Evolutionary conservation across 2,797 vertebrate species (phyloP).

Genomic region (Graptemys geographica): DNA sequence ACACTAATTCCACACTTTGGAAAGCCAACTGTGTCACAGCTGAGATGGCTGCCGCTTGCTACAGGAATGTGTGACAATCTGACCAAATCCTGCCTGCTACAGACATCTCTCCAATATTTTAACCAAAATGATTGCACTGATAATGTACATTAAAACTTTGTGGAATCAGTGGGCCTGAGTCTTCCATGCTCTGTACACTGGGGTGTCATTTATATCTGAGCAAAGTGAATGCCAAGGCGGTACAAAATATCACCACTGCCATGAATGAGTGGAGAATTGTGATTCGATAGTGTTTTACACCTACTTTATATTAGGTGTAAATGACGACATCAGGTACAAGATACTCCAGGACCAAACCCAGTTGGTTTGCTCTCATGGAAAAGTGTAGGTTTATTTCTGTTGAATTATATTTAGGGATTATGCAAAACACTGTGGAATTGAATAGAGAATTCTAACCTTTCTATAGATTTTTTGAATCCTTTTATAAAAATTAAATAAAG

Average conservation of each 20-base stretch:
- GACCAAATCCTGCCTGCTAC: fast-evolving
- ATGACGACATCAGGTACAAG: not conserved
- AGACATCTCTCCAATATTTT: not conserved
- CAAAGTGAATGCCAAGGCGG: not conserved
- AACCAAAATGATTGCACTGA: fast-evolving
- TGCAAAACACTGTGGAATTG: not conserved
- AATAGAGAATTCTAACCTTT: not conserved
- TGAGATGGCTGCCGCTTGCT: fast-evolving
- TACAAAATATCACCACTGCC: not conserved
- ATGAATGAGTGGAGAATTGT: not conserved
- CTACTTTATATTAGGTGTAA: not conserved
- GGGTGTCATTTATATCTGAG: not conserved
- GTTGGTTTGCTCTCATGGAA: not conserved
- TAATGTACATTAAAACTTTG: fast-evolving
- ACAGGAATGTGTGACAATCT: fast-evolving
- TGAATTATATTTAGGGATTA: not conserved
- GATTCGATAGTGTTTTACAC: not conserved
- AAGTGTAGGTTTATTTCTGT: not conserved
- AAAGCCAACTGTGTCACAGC: fast-evolving
- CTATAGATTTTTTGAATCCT: not conserved
- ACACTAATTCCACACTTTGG: fast-evolving
- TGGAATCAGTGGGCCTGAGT: not conserved
- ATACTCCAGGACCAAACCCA: not conserved
- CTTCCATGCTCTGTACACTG: not conserved
- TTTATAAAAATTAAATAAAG: not conserved